These are phyloP conservation scores for Ecdyonurus torrentis DNA, from an alignment of 2,888 invertebrate species.

Conservation along the genomic window DNA sequence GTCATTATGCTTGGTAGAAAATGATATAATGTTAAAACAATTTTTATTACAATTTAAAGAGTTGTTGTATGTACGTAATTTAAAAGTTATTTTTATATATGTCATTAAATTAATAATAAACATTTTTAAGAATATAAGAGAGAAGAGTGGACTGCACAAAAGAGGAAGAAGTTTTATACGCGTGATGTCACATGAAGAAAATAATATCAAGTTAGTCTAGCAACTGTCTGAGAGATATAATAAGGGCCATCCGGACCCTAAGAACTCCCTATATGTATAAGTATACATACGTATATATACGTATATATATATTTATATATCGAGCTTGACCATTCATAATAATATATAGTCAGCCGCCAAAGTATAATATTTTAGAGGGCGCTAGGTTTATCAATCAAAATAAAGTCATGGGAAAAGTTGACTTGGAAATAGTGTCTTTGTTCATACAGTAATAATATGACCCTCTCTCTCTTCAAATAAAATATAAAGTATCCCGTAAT, in stretches of 20 bases:
- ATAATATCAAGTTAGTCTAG: not conserved
- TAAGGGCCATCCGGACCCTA: not conserved
- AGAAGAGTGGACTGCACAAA: too few species aligned
- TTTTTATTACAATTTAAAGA: not conserved
- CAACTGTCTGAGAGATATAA: not conserved
- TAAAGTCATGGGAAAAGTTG: not conserved
- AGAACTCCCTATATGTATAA: too few species aligned
- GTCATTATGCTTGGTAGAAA: too few species aligned
- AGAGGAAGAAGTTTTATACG: too few species aligned
- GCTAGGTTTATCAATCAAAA: not conserved
- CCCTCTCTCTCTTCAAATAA: too few species aligned
- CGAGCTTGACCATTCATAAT: not conserved
- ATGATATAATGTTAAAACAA: not conserved
- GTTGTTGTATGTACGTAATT: too few species aligned
- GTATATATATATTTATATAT: not conserved
- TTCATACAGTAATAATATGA: not conserved
- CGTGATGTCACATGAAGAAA: not conserved
- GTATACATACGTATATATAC: too few species aligned
- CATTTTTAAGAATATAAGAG: not conserved
- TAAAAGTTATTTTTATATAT: too few species aligned
- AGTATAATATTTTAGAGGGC: too few species aligned
- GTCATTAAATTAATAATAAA: not conserved
- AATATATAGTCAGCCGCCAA: too few species aligned
- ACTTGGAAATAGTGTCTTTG: not conserved
- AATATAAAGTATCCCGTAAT: not conserved